phyloP scores from a whole-genome alignment of 2,888 invertebrate genomes.

The Diaprepes abbreviatus region DNA sequence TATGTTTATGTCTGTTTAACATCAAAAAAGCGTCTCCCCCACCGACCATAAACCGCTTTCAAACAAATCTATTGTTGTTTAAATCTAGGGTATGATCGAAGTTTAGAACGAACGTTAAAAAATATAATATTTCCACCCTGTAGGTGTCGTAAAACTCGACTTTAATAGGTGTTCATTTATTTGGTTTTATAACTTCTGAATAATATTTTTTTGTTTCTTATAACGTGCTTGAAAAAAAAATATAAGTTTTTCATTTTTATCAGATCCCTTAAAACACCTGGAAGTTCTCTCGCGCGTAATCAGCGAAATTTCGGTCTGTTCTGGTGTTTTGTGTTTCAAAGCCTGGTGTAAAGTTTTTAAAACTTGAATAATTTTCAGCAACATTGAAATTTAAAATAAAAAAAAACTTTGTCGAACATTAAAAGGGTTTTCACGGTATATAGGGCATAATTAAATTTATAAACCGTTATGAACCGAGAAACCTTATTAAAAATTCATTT shows the following conservation, averaged over 20 bases:
- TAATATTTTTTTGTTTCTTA: no score
- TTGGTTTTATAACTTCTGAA: no score
- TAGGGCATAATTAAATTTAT: background rate
- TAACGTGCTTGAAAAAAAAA: background rate
- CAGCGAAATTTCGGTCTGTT: background rate
- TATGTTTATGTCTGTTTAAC: no score
- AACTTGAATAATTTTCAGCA: background rate
- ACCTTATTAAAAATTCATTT: background rate
- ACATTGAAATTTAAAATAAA: background rate
- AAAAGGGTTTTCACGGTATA: background rate
- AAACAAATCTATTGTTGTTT: no score
- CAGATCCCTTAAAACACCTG: background rate
- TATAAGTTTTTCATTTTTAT: background rate
- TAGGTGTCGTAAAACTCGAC: no score
- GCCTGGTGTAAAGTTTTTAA: background rate
- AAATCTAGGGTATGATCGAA: no score
- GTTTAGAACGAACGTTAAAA: no score
- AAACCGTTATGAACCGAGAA: background rate
- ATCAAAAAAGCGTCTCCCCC: no score
- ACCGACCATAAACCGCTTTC: no score
- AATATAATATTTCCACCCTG: no score
- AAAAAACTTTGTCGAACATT: background rate
- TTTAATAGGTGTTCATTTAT: no score
- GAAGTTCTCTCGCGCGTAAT: background rate
- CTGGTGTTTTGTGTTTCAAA: constrained; percentile 1